Base-by-base conservation (phyloP, 2,113 vertebrate genomes). In the Grus americana region DNA sequence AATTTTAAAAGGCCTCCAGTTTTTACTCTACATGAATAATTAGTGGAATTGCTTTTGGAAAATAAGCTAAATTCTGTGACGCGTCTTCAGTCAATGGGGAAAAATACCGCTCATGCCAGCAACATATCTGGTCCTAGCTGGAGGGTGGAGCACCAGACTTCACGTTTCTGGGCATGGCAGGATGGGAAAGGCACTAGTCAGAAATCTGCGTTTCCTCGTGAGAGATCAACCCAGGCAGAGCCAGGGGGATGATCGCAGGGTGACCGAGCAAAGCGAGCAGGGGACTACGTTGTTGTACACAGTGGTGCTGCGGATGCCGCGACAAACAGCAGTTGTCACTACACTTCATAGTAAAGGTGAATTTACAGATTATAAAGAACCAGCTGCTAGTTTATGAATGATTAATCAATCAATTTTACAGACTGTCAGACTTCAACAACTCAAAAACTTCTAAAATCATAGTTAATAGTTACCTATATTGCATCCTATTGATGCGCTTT, bases 161-260 rank as follows among this genome's bases (percentile, higher is more conserved):
- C 7, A 16, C 3, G 3, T 66, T 71, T 63, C 61, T 68, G 17
- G 9, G 15, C 17, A 12, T 18, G 62, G 73, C 15, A n/a, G 73
- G 38, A 20, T 2, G n/a, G 34, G 34, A 65, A 83, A 76, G 8
- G 32, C 17, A 15, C 40, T 40, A 36, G 13, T n/a, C 70, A 66
- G 75, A 91, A 79, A 81, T 29, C 36, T 61, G 17, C 11, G 38
- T 68, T 54, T 34, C 15, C 40, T 79, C 2, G 0, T 27, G 58
- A 36, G 15, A 65, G 13, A 57, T 20, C 9, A 65, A 6, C 21
- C 18, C 20, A 59, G 68, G 30, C 68, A 91, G 36, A 81, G n/a
- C 1, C 1, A 74, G 38, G 17, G 78, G 42, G 23, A 7, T 1
- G 4, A 2, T 2, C 0, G 1, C 0, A 1, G 18, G 17, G 23